These are phyloP conservation scores for Drosophila fulvimacula DNA, from an alignment of 2,888 invertebrate species.

Conservation along the genomic window DNA sequence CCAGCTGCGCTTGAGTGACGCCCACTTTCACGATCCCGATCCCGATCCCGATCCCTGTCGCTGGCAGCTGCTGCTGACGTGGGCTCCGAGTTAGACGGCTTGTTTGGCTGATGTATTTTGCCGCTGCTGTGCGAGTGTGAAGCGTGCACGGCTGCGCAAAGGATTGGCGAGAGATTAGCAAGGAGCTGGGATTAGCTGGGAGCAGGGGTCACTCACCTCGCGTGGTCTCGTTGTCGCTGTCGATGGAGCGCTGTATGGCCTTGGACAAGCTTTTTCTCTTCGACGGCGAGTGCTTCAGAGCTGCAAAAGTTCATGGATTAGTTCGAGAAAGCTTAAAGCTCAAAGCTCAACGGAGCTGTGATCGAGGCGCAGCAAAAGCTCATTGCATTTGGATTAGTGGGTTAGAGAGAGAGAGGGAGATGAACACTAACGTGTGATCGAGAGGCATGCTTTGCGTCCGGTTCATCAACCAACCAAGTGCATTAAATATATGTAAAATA, in stretches of 20 bases:
- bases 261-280: slow-evolving; percentile 96
- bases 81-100: slow-evolving; percentile 54
- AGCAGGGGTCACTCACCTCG: slow-evolving; percentile 79
- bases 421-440: slow-evolving; percentile 68
- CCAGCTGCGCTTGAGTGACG: slow-evolving; percentile 30
- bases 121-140: slow-evolving; percentile 73
- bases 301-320: slow-evolving; percentile 86
- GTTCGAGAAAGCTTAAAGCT: background rate
- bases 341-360: background rate
- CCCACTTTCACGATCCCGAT: slow-evolving; percentile 48
- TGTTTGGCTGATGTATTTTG: slow-evolving; percentile 67
- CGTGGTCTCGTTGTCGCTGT: slow-evolving; percentile 89
- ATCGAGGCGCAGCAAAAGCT: slow-evolving; percentile 47
- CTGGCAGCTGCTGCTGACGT: slow-evolving; percentile 78
- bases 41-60: slow-evolving; percentile 27
- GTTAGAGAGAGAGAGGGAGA: slow-evolving; percentile 37
- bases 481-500: slow-evolving; percentile 23
- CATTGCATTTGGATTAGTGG: slow-evolving; percentile 31
- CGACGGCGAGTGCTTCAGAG: slow-evolving; percentile 97
- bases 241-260: slow-evolving; percentile 88
- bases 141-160: slow-evolving; percentile 53
- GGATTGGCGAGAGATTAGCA: background rate
- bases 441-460: slow-evolving; percentile 73
- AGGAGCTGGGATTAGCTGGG: background rate
- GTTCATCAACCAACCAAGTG: slow-evolving; percentile 47